Evolutionary conservation across 2,113 vertebrate species (phyloP).

Genomic region (Rhabdornis inornatus): DNA sequence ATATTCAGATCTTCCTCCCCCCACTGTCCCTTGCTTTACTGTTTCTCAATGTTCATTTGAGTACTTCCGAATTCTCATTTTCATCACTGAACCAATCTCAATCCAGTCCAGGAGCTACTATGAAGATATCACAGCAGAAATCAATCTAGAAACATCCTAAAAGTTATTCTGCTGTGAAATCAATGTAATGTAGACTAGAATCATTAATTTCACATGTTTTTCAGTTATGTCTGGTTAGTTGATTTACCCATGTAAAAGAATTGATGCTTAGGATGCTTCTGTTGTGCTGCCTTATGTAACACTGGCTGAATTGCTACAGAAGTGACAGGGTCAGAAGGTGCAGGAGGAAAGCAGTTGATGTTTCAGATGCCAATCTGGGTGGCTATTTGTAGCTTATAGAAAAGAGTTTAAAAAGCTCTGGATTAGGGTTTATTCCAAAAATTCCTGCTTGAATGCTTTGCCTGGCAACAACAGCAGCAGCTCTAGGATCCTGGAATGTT

Average conservation of each 20-base stretch:
- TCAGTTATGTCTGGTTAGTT: background rate
- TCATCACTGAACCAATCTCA: background rate
- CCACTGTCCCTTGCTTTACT: background rate
- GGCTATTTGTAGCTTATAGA: background rate
- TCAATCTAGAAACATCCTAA: background rate
- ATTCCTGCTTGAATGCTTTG: background rate
- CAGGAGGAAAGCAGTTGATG: background rate
- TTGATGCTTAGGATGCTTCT: background rate
- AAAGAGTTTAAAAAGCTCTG: background rate
- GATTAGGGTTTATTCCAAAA: background rate
- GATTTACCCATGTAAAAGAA: background rate
- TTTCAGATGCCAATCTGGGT: background rate
- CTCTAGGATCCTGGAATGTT: background rate
- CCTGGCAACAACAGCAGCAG: background rate
- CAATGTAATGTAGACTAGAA: background rate
- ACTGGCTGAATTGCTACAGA: background rate
- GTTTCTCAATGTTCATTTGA: slow-evolving; percentile 34
- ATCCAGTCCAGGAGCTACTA: background rate
- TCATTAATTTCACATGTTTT: background rate
- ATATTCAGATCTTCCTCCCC: slow-evolving; percentile 22
- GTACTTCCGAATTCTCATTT: slow-evolving; percentile 6
- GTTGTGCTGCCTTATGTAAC: background rate
- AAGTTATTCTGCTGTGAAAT: background rate
- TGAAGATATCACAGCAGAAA: background rate
- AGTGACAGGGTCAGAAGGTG: background rate